Conservation (phyloP, 37 sponge, comb jelly and placozoan genomes). For the Agelas oroides region DNA sequence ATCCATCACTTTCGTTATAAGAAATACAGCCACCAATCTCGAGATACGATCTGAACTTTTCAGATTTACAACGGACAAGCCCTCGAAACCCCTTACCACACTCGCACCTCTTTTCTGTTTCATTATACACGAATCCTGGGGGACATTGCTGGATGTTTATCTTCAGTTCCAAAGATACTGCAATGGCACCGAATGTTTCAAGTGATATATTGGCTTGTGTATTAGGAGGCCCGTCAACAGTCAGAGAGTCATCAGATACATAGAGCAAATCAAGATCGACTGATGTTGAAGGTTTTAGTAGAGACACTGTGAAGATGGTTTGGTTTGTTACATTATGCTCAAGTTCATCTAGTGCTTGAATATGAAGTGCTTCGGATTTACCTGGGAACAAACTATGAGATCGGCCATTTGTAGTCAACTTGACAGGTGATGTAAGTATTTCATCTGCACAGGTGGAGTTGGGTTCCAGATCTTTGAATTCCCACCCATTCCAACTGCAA, state of each 20-base stretch:
- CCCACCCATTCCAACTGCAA: not conserved
- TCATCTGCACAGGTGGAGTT: not conserved
- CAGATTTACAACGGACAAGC: not conserved
- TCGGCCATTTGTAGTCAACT: not conserved
- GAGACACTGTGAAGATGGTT: not conserved
- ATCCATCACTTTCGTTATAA: not conserved
- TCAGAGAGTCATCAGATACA: not conserved
- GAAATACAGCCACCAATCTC: not conserved
- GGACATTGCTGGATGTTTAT: too few species aligned
- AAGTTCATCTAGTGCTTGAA: not conserved
- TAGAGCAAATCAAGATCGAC: not conserved
- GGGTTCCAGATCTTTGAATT: too few species aligned
- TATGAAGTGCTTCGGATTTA: too few species aligned
- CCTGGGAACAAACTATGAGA: too few species aligned
- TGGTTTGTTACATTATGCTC: not conserved
- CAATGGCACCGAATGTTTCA: too few species aligned
- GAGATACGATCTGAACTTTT: too few species aligned
- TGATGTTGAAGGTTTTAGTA: not conserved
- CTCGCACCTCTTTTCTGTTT: too few species aligned
- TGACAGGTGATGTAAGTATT: not conserved
- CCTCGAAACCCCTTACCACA: too few species aligned
- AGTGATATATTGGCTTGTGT: too few species aligned
- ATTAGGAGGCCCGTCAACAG: too few species aligned
- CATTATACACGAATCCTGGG: too few species aligned
- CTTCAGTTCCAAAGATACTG: too few species aligned